phyloP scores from a whole-genome alignment of 2,113 vertebrate genomes.

The Delphinus delphis region DNA sequence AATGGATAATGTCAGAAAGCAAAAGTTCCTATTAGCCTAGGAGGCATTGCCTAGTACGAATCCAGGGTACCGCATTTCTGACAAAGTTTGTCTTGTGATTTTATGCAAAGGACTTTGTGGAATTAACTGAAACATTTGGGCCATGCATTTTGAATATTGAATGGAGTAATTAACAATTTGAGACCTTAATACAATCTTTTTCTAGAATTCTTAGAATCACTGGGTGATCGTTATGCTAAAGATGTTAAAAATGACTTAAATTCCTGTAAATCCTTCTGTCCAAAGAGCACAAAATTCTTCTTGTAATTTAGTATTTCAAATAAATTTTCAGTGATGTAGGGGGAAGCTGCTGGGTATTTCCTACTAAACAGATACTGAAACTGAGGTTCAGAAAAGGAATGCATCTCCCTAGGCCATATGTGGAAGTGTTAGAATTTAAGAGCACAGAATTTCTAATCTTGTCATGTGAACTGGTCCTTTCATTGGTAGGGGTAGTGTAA shows the following conservation, averaged over 20 bases:
- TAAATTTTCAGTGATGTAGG: neutral
- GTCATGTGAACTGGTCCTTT: neutral
- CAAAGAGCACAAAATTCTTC: neutral
- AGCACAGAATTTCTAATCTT: neutral
- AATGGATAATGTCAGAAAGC: conserved; percentile 69
- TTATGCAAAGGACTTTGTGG: neutral
- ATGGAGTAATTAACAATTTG: conserved; percentile 18
- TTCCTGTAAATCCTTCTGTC: neutral
- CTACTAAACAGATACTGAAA: fast-evolving
- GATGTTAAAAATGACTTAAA: neutral
- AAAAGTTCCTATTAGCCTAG: conserved; percentile 63
- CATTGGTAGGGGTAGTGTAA: neutral
- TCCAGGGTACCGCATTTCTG: neutral
- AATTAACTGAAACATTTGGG: neutral
- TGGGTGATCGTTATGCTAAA: neutral
- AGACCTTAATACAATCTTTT: conserved; percentile 9
- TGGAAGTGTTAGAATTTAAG: neutral
- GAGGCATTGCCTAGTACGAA: neutral
- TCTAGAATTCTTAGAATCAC: neutral
- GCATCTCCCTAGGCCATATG: fast-evolving
- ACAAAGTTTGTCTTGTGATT: neutral
- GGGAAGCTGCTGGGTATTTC: neutral
- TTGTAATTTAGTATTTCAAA: neutral
- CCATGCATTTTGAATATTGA: neutral
- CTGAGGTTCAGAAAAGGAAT: fast-evolving